Evolutionary conservation across 92 coral and sea anemone genomes (phyloP).

Genomic region (Porites rus): DNA sequence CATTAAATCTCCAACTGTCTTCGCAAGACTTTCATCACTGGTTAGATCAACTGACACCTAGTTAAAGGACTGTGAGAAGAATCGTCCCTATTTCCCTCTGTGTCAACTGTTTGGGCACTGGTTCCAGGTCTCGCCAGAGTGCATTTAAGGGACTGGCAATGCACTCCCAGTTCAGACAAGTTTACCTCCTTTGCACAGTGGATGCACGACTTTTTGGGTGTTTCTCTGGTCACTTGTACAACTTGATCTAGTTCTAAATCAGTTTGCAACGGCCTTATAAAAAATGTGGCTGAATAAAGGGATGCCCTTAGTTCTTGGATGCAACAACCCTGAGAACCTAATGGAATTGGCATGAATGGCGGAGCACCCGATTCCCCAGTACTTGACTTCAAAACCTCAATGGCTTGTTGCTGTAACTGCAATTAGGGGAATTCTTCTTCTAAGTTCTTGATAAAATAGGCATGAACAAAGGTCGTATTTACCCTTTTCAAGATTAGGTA

Average conservation of each 20-base stretch:
- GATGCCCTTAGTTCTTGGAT: conserved; percentile 7
- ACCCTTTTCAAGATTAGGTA: not conserved
- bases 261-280: conserved; percentile 43
- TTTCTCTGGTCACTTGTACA: not conserved
- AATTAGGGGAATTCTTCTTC: conserved; percentile 38
- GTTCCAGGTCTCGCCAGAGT: too few species aligned
- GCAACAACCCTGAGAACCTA: conserved; percentile 19
- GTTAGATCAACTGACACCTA: too few species aligned
- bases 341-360: conserved; percentile 28
- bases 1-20: conserved; percentile 1
- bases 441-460: too few species aligned
- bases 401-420: conserved; percentile 35
- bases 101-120: conserved; percentile 21
- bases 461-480: not conserved
- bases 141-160: too few species aligned
- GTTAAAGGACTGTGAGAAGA: too few species aligned
- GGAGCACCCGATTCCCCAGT: conserved; percentile 44
- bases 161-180: conserved; percentile 2
- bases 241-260: conserved; percentile 18
- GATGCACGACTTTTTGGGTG: conserved; percentile 40
- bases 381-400: conserved; percentile 38
- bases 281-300: not conserved
- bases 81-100: not conserved
- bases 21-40: not conserved
- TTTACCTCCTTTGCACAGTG: conserved; percentile 44